These are phyloP conservation scores for Polymixis lichenea DNA, from an alignment of 2,888 invertebrate species.

Conservation along the genomic window DNA sequence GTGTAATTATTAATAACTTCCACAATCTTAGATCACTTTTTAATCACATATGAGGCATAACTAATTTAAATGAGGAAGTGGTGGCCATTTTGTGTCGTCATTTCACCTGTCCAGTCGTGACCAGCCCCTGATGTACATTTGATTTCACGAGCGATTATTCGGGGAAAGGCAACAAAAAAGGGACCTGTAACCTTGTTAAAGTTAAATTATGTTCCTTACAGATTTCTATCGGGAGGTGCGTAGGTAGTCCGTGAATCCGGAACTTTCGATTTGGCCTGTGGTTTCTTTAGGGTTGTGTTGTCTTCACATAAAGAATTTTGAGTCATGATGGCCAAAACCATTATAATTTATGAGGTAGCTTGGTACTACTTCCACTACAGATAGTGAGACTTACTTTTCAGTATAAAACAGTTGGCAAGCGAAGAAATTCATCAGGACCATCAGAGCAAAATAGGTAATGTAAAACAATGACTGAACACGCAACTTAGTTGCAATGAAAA, in stretches of 20 bases:
- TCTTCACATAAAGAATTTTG: background rate
- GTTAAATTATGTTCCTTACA: slow-evolving; percentile 50
- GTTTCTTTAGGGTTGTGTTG: slow-evolving; percentile 21
- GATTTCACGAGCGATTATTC: slow-evolving; percentile 81
- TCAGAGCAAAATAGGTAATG: slow-evolving; percentile 11
- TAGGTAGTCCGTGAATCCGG: slow-evolving; percentile 32
- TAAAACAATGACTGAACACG: background rate
- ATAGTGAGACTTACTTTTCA: background rate
- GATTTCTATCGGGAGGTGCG: slow-evolving; percentile 54
- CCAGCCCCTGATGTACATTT: slow-evolving; percentile 62
- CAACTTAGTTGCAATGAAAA: slow-evolving; percentile 27
- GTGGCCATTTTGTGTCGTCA: slow-evolving; percentile 60
- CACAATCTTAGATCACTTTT: slow-evolving; percentile 63
- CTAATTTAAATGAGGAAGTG: slow-evolving; percentile 67
- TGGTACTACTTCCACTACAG: background rate
- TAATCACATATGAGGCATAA: slow-evolving; percentile 60
- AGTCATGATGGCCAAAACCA: background rate
- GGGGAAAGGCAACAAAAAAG: slow-evolving; percentile 65
- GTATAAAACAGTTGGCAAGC: background rate
- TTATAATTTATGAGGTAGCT: background rate
- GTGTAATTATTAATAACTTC: slow-evolving; percentile 57
- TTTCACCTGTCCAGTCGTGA: slow-evolving; percentile 65
- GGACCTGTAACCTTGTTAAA: slow-evolving; percentile 64
- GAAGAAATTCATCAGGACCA: background rate
- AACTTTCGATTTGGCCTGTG: slow-evolving; percentile 31